Conservation (phyloP, 1,140 invertebrate genomes). For the Zaprionus gabonicus region DNA sequence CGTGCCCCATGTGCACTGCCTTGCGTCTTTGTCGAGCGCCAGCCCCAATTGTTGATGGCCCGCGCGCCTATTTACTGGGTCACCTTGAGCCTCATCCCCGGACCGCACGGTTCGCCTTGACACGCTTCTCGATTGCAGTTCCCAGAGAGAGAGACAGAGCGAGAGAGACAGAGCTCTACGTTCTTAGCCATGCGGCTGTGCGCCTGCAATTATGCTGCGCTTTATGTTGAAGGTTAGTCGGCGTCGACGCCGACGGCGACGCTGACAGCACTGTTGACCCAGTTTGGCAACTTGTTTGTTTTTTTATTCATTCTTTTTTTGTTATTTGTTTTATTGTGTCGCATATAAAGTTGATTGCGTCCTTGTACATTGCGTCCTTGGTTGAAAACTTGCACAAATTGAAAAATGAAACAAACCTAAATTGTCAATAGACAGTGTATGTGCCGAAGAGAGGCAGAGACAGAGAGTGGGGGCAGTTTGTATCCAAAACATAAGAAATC, state of each 20-base stretch:
- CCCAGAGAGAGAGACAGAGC: not conserved
- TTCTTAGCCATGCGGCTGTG: slow-evolving; percentile 48
- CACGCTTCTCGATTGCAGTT: slow-evolving; percentile 57
- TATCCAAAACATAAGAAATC: no score
- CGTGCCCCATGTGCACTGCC: slow-evolving; percentile 6
- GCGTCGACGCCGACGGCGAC: slow-evolving; percentile 7
- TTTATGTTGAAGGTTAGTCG: slow-evolving; percentile 77
- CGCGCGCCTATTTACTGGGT: slow-evolving; percentile 70
- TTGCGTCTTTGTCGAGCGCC: slow-evolving; percentile 49
- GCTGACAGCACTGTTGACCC: slow-evolving; percentile 60
- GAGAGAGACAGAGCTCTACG: slow-evolving; percentile 16
- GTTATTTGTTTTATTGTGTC: slow-evolving; percentile 21
- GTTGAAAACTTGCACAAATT: slow-evolving; percentile 45
- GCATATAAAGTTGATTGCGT: slow-evolving; percentile 54
- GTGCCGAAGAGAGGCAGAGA: no score
- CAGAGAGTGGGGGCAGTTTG: no score
- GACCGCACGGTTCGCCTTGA: slow-evolving; percentile 60
- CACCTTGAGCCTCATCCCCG: slow-evolving; percentile 53
- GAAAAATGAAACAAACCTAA: slow-evolving; percentile 51
- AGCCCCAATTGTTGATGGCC: slow-evolving; percentile 18
- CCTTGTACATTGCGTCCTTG: slow-evolving; percentile 61
- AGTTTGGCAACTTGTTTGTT: slow-evolving; percentile 47
- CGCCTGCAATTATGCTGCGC: slow-evolving; percentile 74
- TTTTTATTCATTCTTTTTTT: slow-evolving; percentile 24
- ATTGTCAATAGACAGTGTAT: slow-evolving; percentile 56